Percentiles rank a stretch among this genome's conserved stretches.
Conservation (phyloP, 2,797 vertebrate genomes). For the Limnodromus scolopaceus region DNA sequence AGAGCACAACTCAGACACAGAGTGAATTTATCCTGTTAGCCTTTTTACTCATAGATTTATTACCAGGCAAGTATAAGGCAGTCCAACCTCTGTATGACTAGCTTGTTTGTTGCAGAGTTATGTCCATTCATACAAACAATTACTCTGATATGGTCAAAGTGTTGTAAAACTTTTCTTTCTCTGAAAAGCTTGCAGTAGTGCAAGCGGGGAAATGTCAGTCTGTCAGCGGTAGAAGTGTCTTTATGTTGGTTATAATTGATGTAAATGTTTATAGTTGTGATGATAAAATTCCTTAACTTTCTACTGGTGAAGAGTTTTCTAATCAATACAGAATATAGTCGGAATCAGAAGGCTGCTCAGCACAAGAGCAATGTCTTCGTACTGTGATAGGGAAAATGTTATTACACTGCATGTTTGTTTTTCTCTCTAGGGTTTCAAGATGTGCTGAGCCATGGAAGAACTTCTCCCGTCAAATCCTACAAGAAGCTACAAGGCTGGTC, state of each 20-base stretch:
- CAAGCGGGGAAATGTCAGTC: not conserved
- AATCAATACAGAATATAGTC: not conserved
- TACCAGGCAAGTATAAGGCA: not conserved
- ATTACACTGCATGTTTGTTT: not conserved
- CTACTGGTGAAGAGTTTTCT: not conserved
- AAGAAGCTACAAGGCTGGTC: slow-evolving; percentile 84
- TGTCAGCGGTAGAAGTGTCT: not conserved
- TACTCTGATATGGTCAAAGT: not conserved
- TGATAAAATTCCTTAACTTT: not conserved
- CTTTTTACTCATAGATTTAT: not conserved
- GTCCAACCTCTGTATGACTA: not conserved
- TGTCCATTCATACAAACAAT: not conserved
- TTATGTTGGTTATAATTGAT: not conserved
- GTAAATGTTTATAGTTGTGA: not conserved
- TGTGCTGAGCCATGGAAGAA: slow-evolving; percentile 79
- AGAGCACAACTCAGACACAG: not conserved
- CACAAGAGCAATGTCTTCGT: not conserved
- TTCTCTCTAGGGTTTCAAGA: slow-evolving; percentile 83
- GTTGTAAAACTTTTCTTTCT: not conserved
- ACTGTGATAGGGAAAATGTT: not conserved
- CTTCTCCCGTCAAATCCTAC: slow-evolving; percentile 50
- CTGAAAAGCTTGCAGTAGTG: not conserved
- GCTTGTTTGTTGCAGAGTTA: not conserved
- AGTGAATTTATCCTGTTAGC: not conserved
- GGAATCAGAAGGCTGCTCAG: not conserved